Evolutionary conservation across 2,888 invertebrate species (phyloP).

Genomic region (Bombylius major): DNA sequence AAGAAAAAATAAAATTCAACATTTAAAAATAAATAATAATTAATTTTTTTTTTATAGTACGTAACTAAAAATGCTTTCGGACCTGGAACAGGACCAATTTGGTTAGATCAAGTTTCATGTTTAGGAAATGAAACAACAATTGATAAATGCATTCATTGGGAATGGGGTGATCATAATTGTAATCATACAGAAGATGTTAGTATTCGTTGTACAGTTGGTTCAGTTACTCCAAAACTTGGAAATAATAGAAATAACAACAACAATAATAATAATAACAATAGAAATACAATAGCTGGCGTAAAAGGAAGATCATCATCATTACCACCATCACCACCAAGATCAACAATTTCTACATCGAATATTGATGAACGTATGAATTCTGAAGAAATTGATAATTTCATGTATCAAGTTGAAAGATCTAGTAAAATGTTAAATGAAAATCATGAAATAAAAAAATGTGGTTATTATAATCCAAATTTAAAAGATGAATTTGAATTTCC

Average conservation of each 20-base stretch:
- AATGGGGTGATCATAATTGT: conserved; percentile 60
- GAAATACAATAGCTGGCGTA: neutral
- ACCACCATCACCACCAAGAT: neutral
- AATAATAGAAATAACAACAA: neutral
- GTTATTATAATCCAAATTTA: conserved; percentile 33
- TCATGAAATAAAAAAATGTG: conserved; percentile 38
- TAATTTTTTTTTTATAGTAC: conserved; percentile 17
- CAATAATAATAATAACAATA: neutral
- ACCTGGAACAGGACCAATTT: conserved; percentile 48
- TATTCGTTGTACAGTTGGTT: conserved; percentile 34
- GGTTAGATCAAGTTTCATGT: conserved; percentile 58
- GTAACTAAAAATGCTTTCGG: conserved; percentile 30
- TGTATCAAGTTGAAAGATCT: conserved; percentile 25
- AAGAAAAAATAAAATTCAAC: too few relatives aligned
- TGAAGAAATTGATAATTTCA: conserved; percentile 14
- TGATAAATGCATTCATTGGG: conserved; percentile 49
- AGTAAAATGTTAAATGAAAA: conserved; percentile 27
- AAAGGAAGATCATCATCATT: neutral
- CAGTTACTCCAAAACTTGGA: conserved; percentile 15
- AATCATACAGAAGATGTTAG: conserved; percentile 60
- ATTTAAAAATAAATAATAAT: neutral
- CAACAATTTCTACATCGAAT: too few relatives aligned
- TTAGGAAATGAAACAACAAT: conserved; percentile 51
- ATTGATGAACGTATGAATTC: neutral
- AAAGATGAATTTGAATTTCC: conserved; percentile 34